phyloP scores from a whole-genome alignment of 1,140 invertebrate genomes.

The Drosophila repleta region DNA sequence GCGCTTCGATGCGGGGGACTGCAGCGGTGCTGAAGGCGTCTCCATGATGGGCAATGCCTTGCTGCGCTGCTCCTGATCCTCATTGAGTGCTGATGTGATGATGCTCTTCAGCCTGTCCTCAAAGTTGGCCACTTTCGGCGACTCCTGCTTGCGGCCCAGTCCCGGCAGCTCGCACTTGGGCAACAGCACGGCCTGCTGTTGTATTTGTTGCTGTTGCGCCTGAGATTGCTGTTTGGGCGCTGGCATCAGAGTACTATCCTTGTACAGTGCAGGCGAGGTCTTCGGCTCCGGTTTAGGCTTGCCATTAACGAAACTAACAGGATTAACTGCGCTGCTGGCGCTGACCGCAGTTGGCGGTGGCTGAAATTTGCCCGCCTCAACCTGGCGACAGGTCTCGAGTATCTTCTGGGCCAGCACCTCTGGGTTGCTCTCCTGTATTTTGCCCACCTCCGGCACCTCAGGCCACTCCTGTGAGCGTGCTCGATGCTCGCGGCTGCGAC shows the following conservation, averaged over 20 bases:
- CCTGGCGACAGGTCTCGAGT: constrained; percentile 93
- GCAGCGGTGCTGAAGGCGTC: constrained; percentile 47
- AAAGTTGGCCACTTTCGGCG: constrained; percentile 93
- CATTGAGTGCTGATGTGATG: constrained; percentile 94
- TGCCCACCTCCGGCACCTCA: constrained; percentile 93
- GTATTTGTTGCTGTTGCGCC: constrained; percentile 35
- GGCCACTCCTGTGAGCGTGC: constrained; percentile 95
- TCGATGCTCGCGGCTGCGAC: constrained; percentile 89
- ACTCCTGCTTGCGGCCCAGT: constrained; percentile 85
- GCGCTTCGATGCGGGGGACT: constrained; percentile 70
- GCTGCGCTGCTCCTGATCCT: constrained; percentile 88
- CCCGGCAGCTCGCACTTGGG: constrained; percentile 41
- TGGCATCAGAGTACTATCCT: constrained; percentile 80
- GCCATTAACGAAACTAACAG: constrained; percentile 23
- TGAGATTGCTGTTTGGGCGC: constrained; percentile 65
- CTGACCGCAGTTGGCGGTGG: constrained; percentile 1
- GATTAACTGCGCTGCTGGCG: constrained; percentile 11
- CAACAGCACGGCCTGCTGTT: constrained; percentile 31
- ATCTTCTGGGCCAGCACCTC: constrained; percentile 95
- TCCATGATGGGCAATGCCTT: constrained; percentile 53
- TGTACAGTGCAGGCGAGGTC: constrained; percentile 38
- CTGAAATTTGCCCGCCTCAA: constrained; percentile 90
- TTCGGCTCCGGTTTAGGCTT: constrained; percentile 38
- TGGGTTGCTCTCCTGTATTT: constrained; percentile 96
- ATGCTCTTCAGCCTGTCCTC: constrained; percentile 96